Evolutionary conservation across 2,113 vertebrate genomes (phyloP).

Genomic region (Pachypanchax playfairii): DNA sequence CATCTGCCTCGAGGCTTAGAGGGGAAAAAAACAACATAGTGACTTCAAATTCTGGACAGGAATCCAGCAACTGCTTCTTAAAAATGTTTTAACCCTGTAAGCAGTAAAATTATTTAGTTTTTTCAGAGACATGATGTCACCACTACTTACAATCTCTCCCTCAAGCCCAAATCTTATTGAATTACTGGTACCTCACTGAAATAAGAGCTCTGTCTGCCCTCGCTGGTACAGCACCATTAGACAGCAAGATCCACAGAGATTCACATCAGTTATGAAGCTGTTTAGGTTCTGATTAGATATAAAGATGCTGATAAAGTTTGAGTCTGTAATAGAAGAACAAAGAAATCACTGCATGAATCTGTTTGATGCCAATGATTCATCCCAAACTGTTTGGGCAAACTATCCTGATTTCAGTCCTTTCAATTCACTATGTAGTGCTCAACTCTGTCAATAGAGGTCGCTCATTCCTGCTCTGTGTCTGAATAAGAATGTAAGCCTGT

Average conservation of each 20-base stretch:
- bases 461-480: not conserved
- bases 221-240: not conserved
- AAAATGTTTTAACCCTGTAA: not conserved
- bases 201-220: slow-evolving; percentile 11
- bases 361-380: slow-evolving; percentile 5
- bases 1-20: too few relatives aligned
- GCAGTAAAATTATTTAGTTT: not conserved
- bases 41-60: not conserved
- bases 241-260: slow-evolving; percentile 2
- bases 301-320: slow-evolving; percentile 43
- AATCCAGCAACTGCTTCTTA: slow-evolving; percentile 8
- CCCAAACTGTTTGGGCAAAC: slow-evolving; percentile 13
- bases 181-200: slow-evolving; percentile 16
- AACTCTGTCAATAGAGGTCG: slow-evolving; percentile 26
- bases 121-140: slow-evolving; percentile 7
- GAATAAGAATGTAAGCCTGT: slow-evolving; percentile 13
- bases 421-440: slow-evolving; percentile 14
- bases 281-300: slow-evolving; percentile 36
- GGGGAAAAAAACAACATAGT: too few relatives aligned
- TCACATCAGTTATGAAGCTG: slow-evolving; percentile 2
- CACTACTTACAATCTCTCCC: not conserved
- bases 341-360: slow-evolving; percentile 18
- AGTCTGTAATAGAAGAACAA: slow-evolving; percentile 22
- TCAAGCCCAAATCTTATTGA: slow-evolving; percentile 9
- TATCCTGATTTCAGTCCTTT: slow-evolving; percentile 10